phyloP scores from a whole-genome alignment of 2,113 vertebrate species.

The Heterocephalus glaber region DNA sequence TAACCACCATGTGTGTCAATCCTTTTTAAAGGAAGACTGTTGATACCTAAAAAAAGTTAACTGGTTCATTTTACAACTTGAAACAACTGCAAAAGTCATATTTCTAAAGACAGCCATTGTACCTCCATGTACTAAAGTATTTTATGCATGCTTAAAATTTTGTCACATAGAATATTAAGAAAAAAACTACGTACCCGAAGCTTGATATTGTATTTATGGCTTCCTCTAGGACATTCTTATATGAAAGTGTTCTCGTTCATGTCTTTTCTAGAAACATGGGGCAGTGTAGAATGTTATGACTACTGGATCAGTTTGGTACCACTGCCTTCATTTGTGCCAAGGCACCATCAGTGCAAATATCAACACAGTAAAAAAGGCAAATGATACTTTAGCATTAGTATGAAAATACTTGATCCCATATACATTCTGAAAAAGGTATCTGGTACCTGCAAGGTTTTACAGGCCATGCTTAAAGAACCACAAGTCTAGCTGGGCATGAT shows the following conservation, averaged over 20 bases:
- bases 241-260: background rate
- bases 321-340: background rate
- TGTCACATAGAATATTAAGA: background rate
- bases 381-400: background rate
- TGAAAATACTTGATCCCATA: background rate
- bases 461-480: background rate
- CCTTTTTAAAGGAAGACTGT: background rate
- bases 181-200: background rate
- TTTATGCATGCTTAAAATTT: background rate
- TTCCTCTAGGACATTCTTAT: background rate
- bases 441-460: background rate
- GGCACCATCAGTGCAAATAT: background rate
- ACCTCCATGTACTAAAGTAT: background rate
- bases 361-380: background rate
- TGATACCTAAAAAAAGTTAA: background rate
- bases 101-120: background rate
- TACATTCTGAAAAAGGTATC: background rate
- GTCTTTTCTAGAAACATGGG: background rate
- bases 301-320: background rate
- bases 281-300: background rate
- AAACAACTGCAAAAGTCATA: background rate
- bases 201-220: background rate
- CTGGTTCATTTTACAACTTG: background rate
- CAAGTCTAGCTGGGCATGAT: background rate
- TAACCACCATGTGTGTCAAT: background rate